phyloP scores from a whole-genome alignment of 2,797 vertebrate genomes.

The Pseudotriccus pelzelni region DNA sequence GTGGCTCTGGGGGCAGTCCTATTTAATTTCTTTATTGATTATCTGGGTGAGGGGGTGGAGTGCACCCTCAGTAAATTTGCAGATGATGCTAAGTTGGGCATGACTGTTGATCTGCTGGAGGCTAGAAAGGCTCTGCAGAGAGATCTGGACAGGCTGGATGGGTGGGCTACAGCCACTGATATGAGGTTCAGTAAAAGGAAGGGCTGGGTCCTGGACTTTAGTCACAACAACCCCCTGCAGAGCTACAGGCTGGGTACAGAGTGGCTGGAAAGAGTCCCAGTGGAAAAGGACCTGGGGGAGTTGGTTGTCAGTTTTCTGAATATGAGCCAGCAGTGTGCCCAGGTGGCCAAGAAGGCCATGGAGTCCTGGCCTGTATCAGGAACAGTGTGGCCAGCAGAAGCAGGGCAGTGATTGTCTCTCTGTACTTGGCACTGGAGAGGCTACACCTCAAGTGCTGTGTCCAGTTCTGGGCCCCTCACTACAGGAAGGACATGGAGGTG shows the following conservation, averaged over 20 bases:
- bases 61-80: neutral
- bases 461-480: neutral
- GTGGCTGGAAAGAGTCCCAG: neutral
- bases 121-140: neutral
- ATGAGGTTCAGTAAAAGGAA: neutral
- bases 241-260: neutral
- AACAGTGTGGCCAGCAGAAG: neutral
- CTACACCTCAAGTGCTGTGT: neutral
- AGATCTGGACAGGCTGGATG: neutral
- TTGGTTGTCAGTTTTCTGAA: neutral
- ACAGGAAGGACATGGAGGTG: neutral
- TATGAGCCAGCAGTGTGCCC: neutral
- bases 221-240: neutral
- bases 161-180: no score
- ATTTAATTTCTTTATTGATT: neutral
- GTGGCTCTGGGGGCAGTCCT: neutral
- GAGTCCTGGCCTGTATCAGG: neutral
- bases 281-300: neutral
- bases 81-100: neutral
- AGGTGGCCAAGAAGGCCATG: neutral
- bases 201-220: neutral
- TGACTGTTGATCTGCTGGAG: neutral
- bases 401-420: neutral
- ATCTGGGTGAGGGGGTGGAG: neutral
- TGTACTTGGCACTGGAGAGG: neutral